These are phyloP conservation scores for Stegodyphus mimosarum DNA, from an alignment of 1,140 invertebrate species.

Conservation along the genomic window DNA sequence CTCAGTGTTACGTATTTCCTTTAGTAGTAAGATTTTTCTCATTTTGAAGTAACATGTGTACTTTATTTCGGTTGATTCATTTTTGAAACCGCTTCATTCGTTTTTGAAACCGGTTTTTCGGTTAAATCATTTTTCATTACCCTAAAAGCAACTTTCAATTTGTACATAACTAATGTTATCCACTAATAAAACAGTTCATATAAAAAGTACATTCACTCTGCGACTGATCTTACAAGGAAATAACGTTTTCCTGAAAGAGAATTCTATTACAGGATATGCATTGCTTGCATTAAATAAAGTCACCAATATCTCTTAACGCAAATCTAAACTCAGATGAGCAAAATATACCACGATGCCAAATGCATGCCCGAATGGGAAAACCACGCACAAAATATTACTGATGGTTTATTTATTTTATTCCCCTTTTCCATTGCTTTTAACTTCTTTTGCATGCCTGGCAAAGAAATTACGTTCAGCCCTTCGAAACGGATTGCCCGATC, in stretches of 20 bases:
- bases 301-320: constrained; percentile 6
- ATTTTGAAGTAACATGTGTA: too few relatives aligned
- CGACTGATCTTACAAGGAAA: too few relatives aligned
- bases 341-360: constrained; percentile 28
- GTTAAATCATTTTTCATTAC: too few relatives aligned
- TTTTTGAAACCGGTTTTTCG: too few relatives aligned
- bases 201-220: too few relatives aligned
- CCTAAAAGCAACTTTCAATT: too few relatives aligned
- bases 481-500: constrained; percentile 43
- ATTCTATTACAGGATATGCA: neutral
- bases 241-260: neutral
- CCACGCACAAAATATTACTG: constrained; percentile 13
- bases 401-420: constrained; percentile 36
- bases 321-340: constrained; percentile 27
- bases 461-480: constrained; percentile 35
- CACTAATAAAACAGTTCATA: too few relatives aligned
- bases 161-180: too few relatives aligned
- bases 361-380: constrained; percentile 8
- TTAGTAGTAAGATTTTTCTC: too few relatives aligned
- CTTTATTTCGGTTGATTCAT: too few relatives aligned
- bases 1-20: too few relatives aligned
- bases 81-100: too few relatives aligned
- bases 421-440: constrained; percentile 30
- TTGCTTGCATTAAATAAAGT: neutral
- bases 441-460: constrained; percentile 8